Percentiles rank a stretch among this genome's conserved stretches.
phyloP scores from a whole-genome alignment of 2,113 vertebrate species.

The Sylvietta virens region DNA sequence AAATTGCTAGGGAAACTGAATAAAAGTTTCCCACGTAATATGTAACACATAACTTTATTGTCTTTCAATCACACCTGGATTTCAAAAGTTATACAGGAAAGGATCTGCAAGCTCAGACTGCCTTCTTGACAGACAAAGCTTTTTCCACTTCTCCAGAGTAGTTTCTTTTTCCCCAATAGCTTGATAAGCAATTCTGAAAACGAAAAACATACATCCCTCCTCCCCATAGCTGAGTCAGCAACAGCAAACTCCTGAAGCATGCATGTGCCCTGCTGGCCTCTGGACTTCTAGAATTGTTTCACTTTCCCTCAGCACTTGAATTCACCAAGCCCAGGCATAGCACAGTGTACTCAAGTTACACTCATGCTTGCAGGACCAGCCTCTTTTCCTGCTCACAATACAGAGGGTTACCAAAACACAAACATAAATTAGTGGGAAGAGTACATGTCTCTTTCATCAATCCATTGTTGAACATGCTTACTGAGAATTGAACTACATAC shows the following conservation, averaged over 20 bases:
- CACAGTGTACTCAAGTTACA: neutral
- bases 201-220: neutral
- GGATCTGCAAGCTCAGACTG: neutral
- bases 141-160: neutral
- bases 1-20: neutral
- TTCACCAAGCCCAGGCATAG: neutral
- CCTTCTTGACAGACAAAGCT: neutral
- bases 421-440: neutral
- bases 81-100: neutral
- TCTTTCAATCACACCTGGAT: neutral
- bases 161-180: neutral
- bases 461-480: neutral
- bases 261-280: neutral
- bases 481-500: neutral
- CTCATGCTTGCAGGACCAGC: neutral
- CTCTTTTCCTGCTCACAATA: neutral
- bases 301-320: neutral
- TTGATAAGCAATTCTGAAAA: neutral
- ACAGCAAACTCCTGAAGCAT: neutral
- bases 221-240: neutral
- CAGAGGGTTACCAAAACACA: neutral
- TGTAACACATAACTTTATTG: neutral
- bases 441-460: neutral
- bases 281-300: neutral
- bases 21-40: neutral